Conservation (phyloP, 2,797 vertebrate genomes). For the Scleropages formosus region DNA sequence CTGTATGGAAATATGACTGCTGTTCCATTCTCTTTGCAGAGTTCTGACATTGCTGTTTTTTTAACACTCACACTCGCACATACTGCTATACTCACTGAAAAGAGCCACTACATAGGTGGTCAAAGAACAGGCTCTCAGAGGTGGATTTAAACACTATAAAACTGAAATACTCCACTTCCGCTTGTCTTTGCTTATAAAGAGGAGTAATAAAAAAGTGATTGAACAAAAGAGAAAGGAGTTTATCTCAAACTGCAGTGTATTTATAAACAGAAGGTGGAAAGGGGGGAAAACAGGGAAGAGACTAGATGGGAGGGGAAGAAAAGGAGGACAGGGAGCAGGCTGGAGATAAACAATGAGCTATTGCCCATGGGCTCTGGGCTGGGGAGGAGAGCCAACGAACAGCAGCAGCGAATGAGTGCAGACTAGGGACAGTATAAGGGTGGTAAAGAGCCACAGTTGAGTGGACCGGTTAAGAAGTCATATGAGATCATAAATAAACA, state of each 20-base stretch:
- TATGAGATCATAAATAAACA: conserved; percentile 69
- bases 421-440: conserved; percentile 15
- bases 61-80: background rate
- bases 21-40: conserved; percentile 11
- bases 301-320: conserved; percentile 41
- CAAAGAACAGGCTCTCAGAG: too few relatives aligned
- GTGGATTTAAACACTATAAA: too few relatives aligned
- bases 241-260: background rate
- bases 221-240: background rate
- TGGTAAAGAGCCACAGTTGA: background rate
- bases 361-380: background rate
- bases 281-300: conserved; percentile 45
- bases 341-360: conserved; percentile 1
- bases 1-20: background rate
- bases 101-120: too few relatives aligned
- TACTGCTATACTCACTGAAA: background rate
- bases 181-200: background rate
- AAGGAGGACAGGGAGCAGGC: conserved; percentile 41
- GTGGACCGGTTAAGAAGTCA: conserved; percentile 42
- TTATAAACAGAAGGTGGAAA: conserved; percentile 40
- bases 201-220: background rate
- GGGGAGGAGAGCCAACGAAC: background rate
- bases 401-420: conserved; percentile 51
- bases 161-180: background rate
- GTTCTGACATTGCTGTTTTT: conserved; percentile 12